A percentile compares a stretch with the other conserved stretches of the same genome.
These are phyloP conservation scores for Palythoa grandiflora DNA, from an alignment of 92 coral and sea anemone species.

Conservation along the genomic window DNA sequence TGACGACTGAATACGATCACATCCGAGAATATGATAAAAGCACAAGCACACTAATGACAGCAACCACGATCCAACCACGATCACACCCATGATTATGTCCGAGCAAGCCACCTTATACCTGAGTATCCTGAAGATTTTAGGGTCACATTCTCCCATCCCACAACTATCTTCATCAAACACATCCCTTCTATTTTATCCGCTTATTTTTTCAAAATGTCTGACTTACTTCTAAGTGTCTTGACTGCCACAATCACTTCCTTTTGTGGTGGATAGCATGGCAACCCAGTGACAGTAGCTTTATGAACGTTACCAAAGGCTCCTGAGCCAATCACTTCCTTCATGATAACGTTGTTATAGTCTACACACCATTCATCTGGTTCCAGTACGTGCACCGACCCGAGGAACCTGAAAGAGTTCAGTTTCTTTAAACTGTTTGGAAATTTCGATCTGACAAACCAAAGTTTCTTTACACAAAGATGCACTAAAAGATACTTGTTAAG, in stretches of 20 bases:
- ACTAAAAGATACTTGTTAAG: too few species aligned
- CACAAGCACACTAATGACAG: too few species aligned
- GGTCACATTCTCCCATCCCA: too few species aligned
- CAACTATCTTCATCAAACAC: not conserved
- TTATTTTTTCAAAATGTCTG: not conserved
- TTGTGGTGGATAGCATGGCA: conserved; percentile 73
- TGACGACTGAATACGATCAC: too few species aligned
- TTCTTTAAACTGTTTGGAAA: not conserved
- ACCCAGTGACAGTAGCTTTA: conserved; percentile 75
- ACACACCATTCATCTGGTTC: conserved; percentile 89
- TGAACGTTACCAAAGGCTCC: conserved; percentile 91
- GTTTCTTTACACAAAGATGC: too few species aligned
- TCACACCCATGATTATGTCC: too few species aligned
- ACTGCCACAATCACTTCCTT: conserved; percentile 84
- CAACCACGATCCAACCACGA: too few species aligned
- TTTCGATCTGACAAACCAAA: too few species aligned
- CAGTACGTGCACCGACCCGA: conserved; percentile 1
- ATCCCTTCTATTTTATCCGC: not conserved
- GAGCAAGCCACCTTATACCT: too few species aligned
- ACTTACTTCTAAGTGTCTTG: conserved; percentile 78
- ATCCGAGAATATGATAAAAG: too few species aligned
- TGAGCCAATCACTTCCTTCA: conserved; percentile 80
- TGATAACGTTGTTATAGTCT: conserved; percentile 63
- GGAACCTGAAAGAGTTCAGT: not conserved
- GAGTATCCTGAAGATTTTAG: too few species aligned